Conservation (phyloP, 1,140 invertebrate species). For the Anoplophora glabripennis region DNA sequence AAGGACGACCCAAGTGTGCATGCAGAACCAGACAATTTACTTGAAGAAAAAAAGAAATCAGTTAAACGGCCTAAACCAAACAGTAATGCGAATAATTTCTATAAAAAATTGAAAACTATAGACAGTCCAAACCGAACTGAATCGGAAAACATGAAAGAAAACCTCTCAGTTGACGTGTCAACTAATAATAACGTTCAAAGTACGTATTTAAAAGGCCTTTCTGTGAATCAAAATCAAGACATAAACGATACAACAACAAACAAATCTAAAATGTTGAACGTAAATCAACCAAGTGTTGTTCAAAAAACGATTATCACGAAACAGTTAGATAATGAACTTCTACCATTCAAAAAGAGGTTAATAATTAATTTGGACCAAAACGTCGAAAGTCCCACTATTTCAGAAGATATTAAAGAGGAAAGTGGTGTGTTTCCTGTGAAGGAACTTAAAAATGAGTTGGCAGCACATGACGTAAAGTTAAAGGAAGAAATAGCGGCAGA, state of each 20-base stretch:
- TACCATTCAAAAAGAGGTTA: not conserved
- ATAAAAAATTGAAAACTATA: too few species aligned
- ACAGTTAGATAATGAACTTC: slow-evolving; percentile 2
- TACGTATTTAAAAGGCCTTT: too few species aligned
- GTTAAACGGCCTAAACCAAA: too few species aligned
- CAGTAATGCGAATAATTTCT: too few species aligned
- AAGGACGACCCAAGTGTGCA: too few species aligned
- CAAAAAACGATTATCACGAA: slow-evolving; percentile 1
- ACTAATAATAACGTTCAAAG: too few species aligned
- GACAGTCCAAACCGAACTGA: too few species aligned
- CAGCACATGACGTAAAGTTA: not conserved
- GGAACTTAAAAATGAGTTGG: not conserved
- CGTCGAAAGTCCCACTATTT: not conserved
- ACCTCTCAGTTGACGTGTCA: too few species aligned
- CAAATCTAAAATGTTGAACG: not conserved
- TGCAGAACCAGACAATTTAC: too few species aligned
- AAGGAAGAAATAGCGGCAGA: not conserved
- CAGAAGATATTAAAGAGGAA: not conserved
- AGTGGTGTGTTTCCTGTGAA: not conserved
- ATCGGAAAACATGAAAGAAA: too few species aligned
- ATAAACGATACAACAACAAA: not conserved
- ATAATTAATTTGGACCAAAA: not conserved
- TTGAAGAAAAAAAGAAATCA: too few species aligned
- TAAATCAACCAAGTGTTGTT: not conserved
- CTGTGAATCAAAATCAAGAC: too few species aligned